Conservation (phyloP, 2,888 invertebrate species). For the Eurois occulta region DNA sequence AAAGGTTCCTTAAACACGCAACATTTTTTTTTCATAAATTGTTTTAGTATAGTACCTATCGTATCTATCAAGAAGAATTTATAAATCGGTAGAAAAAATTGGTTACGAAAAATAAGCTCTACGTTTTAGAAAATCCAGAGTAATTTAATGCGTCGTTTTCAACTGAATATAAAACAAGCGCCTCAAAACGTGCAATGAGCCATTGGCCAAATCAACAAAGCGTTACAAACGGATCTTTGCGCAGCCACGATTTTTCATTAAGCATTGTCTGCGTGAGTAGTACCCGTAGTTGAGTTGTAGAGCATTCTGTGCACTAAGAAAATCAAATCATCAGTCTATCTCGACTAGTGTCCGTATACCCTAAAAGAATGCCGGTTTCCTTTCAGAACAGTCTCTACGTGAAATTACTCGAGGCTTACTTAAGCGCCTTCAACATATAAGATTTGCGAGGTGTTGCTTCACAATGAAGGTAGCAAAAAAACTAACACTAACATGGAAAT, state of each 20-base stretch:
- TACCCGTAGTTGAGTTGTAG: neutral
- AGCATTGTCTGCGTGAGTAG: neutral
- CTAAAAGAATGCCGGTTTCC: slow-evolving; percentile 43
- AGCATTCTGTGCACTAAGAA: neutral
- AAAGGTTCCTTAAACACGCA: neutral
- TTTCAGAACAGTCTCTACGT: slow-evolving; percentile 68
- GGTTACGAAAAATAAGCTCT: neutral
- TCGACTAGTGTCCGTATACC: slow-evolving; percentile 1
- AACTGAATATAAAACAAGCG: neutral
- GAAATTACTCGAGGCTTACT: slow-evolving; percentile 75
- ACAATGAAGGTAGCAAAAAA: slow-evolving; percentile 46
- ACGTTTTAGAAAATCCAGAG: slow-evolving; percentile 1
- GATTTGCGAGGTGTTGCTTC: slow-evolving; percentile 51
- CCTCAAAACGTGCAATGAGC: neutral
- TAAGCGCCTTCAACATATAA: slow-evolving; percentile 68
- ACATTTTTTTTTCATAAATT: neutral
- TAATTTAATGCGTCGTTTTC: neutral
- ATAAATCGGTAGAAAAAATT: slow-evolving; percentile 7
- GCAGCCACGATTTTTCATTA: neutral
- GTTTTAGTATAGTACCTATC: neutral
- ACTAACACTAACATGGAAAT: slow-evolving; percentile 22
- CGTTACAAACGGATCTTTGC: slow-evolving; percentile 5
- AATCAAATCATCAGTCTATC: neutral
- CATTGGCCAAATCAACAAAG: neutral
- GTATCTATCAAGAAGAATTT: neutral